Base-by-base conservation (phyloP, 2,888 invertebrate genomes). In the Hypomecis punctinalis region DNA sequence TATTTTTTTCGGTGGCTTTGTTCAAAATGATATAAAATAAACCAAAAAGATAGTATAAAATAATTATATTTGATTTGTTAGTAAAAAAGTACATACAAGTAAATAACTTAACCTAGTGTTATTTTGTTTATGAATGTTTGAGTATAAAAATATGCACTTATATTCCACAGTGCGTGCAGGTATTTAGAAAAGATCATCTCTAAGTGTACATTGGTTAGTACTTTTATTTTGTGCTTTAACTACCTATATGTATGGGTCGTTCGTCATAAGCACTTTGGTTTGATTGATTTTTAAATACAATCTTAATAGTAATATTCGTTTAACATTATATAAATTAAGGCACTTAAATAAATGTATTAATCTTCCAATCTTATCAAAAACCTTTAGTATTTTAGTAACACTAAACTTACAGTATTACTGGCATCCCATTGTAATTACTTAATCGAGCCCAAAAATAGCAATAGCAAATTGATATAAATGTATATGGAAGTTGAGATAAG, bases 11-110 rank as follows among this genome's bases (percentile, higher is more conserved):
- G 23, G 1, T 23, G 1, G 1, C 23, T 2, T 23, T 23, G 3
- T 23, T 23, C 3, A 23, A 23, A 23, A 23, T 23, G 23, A 23
- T 23, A 10, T 10, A 40, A 40, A 52, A 40, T 10, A 52, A 52
- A 52, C 40, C 33, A 40, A 23, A 0, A 52, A 10, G 23, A 33
- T 52, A 52, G 40, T 46, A 61, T 61, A 57, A 47, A 45, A 39
- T 13, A 37, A 42, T 56, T 56, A 37, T 52, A 53, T 60, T 53
- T 40, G 6, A 40, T 52, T 52, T 52, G 40, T 52, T 52, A 52
- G 52, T 52, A 45, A 23, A 51, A n/a, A 51, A 39, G 13, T 39
- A 46, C 46, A 35, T 46, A 37, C 23, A 23, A 23, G 23, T 23
- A 33, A 23, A 42, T 52, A 23, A 2, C 33, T 52, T 52, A 52